phyloP scores from a whole-genome alignment of 2,113 vertebrate genomes.

The Phyllostomus discolor region DNA sequence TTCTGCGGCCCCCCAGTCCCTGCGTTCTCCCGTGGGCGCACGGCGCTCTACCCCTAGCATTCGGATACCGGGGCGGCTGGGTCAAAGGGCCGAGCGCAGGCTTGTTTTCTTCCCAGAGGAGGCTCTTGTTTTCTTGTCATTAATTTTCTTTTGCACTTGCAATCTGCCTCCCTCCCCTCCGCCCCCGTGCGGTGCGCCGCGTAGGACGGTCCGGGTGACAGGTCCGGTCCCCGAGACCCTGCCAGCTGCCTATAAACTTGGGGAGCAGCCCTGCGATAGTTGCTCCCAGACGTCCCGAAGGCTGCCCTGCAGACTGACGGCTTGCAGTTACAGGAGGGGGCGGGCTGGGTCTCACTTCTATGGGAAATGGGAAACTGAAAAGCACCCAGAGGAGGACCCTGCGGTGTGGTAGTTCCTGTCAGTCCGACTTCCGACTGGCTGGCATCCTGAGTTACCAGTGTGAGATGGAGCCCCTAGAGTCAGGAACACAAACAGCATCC shows the following conservation, averaged over 20 bases:
- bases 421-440: background rate
- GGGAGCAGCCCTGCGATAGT: background rate
- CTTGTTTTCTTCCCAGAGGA: background rate
- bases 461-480: background rate
- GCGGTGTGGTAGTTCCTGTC: background rate
- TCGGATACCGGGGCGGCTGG: background rate
- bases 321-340: background rate
- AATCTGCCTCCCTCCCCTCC: background rate
- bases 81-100: background rate
- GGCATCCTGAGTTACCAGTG: background rate
- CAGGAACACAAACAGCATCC: background rate
- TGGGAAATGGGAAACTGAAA: background rate
- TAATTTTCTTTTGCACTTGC: background rate
- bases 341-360: background rate
- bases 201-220: background rate
- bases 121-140: background rate
- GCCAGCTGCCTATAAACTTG: background rate
- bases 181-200: background rate
- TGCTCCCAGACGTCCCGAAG: background rate
- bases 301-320: background rate
- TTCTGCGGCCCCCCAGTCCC: background rate
- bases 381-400: background rate
- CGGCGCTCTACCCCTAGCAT: background rate
- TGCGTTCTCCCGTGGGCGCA: background rate
- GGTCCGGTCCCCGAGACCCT: background rate